Base-by-base conservation (phyloP, 1,140 invertebrate genomes). In the Orchestia grillus region DNA sequence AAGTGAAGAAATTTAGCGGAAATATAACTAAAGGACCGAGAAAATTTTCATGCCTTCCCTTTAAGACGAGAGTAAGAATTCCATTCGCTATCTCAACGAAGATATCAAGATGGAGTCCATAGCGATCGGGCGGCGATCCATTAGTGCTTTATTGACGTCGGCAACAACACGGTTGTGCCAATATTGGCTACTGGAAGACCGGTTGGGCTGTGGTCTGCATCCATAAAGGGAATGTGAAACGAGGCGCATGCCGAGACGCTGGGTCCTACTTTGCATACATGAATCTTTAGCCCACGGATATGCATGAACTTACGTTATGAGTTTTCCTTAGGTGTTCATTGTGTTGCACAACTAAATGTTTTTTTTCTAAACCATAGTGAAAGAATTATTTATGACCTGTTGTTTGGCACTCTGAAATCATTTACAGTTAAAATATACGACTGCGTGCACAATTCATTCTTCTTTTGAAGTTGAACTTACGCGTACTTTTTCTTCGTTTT, bases 101-200 rank as follows among this genome's bases (percentile, higher is more conserved):
- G 62, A 77, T 77, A 77, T 77, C 62, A 15, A 15, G 28, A 77
- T 36, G 11, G 62, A 77, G 62, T 77, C 62, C 28, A 77, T 36
- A 77, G 62, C 36, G 28, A 77, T 8, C 62, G 28, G 11, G 28
- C 62, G 62, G 62, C 15, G 11, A 77, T 77, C 62, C 62, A 77
- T 77, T 77, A 77, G 62, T 77, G 62, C 62, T 77, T 77, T 77
- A 77, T 77, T 77, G 62, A 77, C 62, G 62, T 77, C 62, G 62
- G 62, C 62, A 77, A 77, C 62, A 77, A 77, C 62, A 36, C 11
- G 62, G 62, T 36, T 77, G 62, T 77, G 62, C 62, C 62, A 77
- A 77, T 77, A 77, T 77, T 77, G 62, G 28, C 62, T 8, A 36
- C 62, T 77, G 62, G 47, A 77, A 77, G 62, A 77, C 36, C 62